These are phyloP conservation scores for Neotoma lepida DNA, from an alignment of 2,113 vertebrate genomes.

Conservation along the genomic window DNA sequence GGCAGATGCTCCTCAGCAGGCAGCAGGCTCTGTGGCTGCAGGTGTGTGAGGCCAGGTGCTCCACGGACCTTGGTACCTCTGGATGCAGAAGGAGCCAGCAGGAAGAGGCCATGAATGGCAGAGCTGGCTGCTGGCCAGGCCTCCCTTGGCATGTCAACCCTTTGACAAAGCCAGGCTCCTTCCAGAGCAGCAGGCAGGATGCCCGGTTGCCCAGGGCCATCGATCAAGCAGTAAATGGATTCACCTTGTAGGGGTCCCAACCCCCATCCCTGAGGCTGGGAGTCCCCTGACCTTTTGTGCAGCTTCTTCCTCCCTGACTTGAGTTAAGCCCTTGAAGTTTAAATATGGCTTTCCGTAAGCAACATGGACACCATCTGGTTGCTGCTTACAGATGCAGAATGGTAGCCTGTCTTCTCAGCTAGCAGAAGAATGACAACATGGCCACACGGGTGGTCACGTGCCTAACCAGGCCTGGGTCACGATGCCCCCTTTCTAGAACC, in stretches of 20 bases:
- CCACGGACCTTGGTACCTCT: background rate
- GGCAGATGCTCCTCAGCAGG: constrained; percentile 37
- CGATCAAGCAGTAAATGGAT: background rate
- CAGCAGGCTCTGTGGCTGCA: background rate
- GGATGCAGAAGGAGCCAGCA: background rate
- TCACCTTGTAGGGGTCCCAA: background rate
- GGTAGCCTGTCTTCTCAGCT: background rate
- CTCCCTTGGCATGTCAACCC: background rate
- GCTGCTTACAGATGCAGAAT: background rate
- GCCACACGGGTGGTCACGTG: background rate
- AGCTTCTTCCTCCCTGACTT: background rate
- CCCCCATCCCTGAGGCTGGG: rapidly evolving
- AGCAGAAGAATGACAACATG: background rate
- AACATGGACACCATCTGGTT: background rate
- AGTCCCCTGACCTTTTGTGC: background rate
- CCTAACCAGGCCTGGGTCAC: rapidly evolving
- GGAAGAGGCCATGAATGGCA: background rate
- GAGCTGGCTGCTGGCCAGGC: background rate
- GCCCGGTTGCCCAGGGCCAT: background rate
- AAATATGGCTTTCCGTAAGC: too few species aligned
- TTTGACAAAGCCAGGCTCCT: background rate
- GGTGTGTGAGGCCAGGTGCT: constrained; percentile 33
- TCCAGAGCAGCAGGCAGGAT: background rate
- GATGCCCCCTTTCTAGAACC: background rate
- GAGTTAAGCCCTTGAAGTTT: background rate